A percentile compares a stretch with the other conserved stretches of the same genome.
Conservation (phyloP, 2,797 vertebrate genomes). For the Todus mexicanus region DNA sequence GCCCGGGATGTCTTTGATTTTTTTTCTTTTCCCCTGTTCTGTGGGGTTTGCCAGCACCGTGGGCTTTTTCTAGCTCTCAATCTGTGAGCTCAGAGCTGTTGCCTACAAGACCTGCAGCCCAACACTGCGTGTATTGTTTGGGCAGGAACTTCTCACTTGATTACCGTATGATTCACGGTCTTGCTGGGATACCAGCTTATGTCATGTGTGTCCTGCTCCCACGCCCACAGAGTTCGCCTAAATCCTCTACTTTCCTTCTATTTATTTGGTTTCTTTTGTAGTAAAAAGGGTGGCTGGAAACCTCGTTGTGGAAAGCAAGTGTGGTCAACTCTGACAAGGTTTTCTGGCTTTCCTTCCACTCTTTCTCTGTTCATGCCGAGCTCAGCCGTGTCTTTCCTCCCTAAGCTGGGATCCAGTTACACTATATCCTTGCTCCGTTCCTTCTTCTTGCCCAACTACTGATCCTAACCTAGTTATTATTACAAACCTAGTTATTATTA, state of each 20-base stretch:
- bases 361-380: neutral
- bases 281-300: slow-evolving; percentile 26
- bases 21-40: neutral
- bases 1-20: neutral
- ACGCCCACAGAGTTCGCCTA: slow-evolving; percentile 37
- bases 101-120: neutral
- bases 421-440: neutral
- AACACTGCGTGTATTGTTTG: slow-evolving; percentile 1
- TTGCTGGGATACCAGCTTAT: slow-evolving; percentile 14
- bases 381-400: neutral
- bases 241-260: neutral
- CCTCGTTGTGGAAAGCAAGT: slow-evolving; percentile 8
- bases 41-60: neutral
- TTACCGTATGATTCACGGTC: slow-evolving; percentile 22
- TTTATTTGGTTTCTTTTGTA: slow-evolving; percentile 45
- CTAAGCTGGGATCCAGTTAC: neutral
- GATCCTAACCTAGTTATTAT: neutral
- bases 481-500: neutral
- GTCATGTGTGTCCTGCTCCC: slow-evolving; percentile 41
- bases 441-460: neutral
- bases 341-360: slow-evolving; percentile 27
- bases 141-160: slow-evolving; percentile 5
- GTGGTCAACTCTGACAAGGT: slow-evolving; percentile 23
- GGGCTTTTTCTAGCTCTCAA: neutral
- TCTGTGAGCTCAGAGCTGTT: neutral